A percentile compares a stretch with the other conserved stretches of the same genome.
Conservation (phyloP, 1,140 invertebrate genomes). For the Thereuonema tuberculata region DNA sequence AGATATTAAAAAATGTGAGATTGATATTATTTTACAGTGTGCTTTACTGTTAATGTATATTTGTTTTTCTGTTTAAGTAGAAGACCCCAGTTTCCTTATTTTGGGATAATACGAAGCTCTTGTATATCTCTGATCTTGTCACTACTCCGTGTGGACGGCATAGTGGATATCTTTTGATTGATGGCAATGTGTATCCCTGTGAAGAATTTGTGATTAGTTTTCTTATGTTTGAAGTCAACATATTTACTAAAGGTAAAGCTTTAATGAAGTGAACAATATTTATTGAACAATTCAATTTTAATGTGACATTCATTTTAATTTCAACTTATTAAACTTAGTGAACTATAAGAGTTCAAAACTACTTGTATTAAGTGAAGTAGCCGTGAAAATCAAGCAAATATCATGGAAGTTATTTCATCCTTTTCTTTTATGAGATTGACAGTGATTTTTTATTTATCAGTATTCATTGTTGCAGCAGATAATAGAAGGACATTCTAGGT, state of each 20-base stretch:
- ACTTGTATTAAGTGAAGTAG: no score
- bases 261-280: background rate
- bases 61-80: background rate
- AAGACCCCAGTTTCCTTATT: background rate
- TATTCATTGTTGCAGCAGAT: no score
- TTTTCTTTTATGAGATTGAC: no score
- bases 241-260: background rate
- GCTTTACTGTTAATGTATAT: background rate
- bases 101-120: background rate
- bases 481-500: no score
- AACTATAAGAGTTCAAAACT: no score
- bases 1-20: no score
- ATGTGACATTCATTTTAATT: no score
- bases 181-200: background rate
- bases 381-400: no score
- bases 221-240: background rate
- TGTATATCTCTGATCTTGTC: background rate
- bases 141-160: background rate
- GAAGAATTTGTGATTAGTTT: background rate
- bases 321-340: no score
- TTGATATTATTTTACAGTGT: no score
- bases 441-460: no score
- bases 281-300: background rate
- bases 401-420: no score
- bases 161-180: background rate